Conservation (phyloP, 2,113 vertebrate species). For the Pollachius pollachius region DNA sequence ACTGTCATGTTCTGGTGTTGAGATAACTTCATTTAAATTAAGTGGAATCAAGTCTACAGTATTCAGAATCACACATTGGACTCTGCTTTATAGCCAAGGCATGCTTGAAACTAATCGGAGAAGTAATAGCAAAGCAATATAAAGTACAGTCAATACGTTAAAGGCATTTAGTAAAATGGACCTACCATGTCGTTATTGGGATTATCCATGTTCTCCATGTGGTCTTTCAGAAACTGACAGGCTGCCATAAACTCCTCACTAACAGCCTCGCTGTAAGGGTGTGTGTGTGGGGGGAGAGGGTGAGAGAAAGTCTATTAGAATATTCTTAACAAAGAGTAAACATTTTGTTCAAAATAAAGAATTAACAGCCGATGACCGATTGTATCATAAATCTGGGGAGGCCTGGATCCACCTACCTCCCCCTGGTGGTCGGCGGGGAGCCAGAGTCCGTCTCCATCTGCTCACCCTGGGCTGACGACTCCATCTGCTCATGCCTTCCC, state of each 20-base stretch:
- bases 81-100: too few relatives aligned
- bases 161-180: neutral
- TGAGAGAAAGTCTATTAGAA: neutral
- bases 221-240: conserved; percentile 81
- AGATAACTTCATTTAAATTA: too few relatives aligned
- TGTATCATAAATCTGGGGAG: too few relatives aligned
- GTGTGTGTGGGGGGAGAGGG: neutral
- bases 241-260: conserved; percentile 79
- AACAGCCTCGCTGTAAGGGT: conserved; percentile 57
- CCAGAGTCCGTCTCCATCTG: conserved; percentile 46
- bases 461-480: conserved; percentile 37
- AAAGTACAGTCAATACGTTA: too few relatives aligned
- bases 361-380: too few relatives aligned
- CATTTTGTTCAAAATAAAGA: neutral
- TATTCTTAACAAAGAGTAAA: too few relatives aligned
- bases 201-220: conserved; percentile 80
- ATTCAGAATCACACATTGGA: too few relatives aligned
- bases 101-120: too few relatives aligned
- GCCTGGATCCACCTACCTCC: conserved; percentile 44
- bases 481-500: conserved; percentile 35
- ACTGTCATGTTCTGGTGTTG: too few relatives aligned
- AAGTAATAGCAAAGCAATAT: too few relatives aligned
- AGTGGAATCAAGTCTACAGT: too few relatives aligned
- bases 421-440: conserved; percentile 25
- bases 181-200: conserved; percentile 81